Evolutionary conservation across 2,888 invertebrate species (phyloP).

Genomic region (Pegoplata infirma): DNA sequence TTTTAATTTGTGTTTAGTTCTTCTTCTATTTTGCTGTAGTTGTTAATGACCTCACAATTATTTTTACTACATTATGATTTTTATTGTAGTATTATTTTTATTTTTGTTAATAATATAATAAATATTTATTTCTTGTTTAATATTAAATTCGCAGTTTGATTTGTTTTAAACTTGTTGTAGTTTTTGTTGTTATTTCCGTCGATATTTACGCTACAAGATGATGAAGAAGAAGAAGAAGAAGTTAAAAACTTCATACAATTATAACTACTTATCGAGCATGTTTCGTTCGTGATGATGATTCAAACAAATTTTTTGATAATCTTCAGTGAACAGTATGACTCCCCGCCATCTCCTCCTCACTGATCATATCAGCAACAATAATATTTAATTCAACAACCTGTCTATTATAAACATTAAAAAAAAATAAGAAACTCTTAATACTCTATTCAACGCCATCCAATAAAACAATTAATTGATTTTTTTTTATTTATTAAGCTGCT

Average conservation of each 20-base stretch:
- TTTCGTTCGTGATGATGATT: slow-evolving; percentile 8
- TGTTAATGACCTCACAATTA: slow-evolving; percentile 67
- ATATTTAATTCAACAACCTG: neutral
- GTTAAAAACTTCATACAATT: neutral
- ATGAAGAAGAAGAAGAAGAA: too few species aligned
- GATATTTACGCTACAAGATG: slow-evolving; percentile 8
- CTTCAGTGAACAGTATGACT: slow-evolving; percentile 1
- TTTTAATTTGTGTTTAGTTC: too few species aligned
- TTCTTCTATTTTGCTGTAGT: neutral
- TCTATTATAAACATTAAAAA: neutral
- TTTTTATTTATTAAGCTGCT: neutral
- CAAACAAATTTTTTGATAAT: slow-evolving; percentile 22
- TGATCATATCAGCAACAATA: neutral
- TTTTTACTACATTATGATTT: slow-evolving; percentile 58
- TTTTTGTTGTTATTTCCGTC: slow-evolving; percentile 19
- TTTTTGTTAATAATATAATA: neutral
- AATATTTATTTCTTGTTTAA: slow-evolving; percentile 42
- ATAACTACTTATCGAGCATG: neutral
- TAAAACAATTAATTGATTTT: slow-evolving; percentile 4
- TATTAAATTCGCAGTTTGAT: slow-evolving; percentile 43
- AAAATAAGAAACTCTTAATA: neutral
- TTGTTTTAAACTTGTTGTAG: slow-evolving; percentile 5
- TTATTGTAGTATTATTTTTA: neutral
- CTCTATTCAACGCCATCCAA: neutral
- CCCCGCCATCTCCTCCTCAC: neutral